Evolutionary conservation across 2,797 vertebrate genomes (phyloP).

Genomic region (Scolopax rusticola): DNA sequence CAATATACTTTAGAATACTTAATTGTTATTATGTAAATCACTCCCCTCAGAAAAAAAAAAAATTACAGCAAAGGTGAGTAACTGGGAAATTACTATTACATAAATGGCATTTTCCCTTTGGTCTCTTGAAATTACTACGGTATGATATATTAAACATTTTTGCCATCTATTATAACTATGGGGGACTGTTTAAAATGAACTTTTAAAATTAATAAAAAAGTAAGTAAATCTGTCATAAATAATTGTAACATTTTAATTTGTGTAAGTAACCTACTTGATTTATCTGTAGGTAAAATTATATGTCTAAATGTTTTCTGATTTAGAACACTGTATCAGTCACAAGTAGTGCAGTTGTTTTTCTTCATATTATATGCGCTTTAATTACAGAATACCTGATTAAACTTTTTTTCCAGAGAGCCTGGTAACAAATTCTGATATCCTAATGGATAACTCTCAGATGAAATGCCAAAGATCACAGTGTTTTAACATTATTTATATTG

Average conservation of each 20-base stretch:
- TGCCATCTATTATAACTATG: background rate
- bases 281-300: background rate
- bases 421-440: conserved; percentile 18
- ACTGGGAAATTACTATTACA: background rate
- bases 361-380: background rate
- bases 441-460: background rate
- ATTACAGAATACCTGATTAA: background rate
- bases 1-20: background rate
- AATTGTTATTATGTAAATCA: background rate
- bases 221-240: conserved; percentile 12
- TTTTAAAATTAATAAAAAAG: background rate
- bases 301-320: background rate
- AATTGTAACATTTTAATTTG: background rate
- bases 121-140: background rate
- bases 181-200: background rate
- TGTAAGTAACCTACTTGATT: background rate
- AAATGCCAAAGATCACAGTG: background rate
- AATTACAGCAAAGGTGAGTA: background rate
- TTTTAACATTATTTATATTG: background rate
- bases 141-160: background rate
- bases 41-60: background rate
- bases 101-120: background rate
- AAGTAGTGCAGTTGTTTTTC: background rate
- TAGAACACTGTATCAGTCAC: background rate
- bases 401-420: background rate